phyloP scores from a whole-genome alignment of 64 coral and sea anemone species.

The Astreopora myriophthalma region DNA sequence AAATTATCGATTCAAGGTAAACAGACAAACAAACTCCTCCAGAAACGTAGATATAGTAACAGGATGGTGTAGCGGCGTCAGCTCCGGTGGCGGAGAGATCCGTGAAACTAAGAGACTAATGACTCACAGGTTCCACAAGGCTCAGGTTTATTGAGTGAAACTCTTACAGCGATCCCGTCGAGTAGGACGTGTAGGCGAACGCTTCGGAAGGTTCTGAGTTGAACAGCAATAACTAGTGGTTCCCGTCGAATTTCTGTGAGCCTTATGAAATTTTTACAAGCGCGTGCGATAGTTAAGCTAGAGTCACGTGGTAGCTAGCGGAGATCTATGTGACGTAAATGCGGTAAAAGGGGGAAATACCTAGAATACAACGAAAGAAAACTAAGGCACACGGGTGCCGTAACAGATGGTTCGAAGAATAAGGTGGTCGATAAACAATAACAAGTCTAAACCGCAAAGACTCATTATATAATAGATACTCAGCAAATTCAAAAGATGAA shows the following conservation, averaged over 20 bases:
- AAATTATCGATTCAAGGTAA: slow-evolving; percentile 29
- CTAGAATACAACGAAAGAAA: neutral
- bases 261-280: neutral
- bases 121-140: slow-evolving; percentile 24
- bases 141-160: slow-evolving; percentile 5
- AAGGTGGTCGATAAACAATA: slow-evolving; percentile 51
- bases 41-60: neutral
- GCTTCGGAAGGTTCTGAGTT: neutral
- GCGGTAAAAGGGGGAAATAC: neutral
- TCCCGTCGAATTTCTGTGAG: neutral
- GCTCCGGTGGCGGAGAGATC: slow-evolving; percentile 27
- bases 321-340: neutral
- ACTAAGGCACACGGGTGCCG: neutral
- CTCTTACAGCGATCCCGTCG: neutral
- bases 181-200: neutral
- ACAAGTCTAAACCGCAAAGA: slow-evolving; percentile 11
- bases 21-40: slow-evolving; percentile 13
- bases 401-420: slow-evolving; percentile 4
- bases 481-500: slow-evolving; percentile 46
- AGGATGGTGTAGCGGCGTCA: slow-evolving; percentile 40
- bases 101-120: slow-evolving; percentile 11
- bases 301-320: neutral
- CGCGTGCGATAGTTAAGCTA: neutral
- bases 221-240: neutral
- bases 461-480: neutral